Conservation (phyloP, 2,888 invertebrate genomes). For the Callyntrura sp. region DNA sequence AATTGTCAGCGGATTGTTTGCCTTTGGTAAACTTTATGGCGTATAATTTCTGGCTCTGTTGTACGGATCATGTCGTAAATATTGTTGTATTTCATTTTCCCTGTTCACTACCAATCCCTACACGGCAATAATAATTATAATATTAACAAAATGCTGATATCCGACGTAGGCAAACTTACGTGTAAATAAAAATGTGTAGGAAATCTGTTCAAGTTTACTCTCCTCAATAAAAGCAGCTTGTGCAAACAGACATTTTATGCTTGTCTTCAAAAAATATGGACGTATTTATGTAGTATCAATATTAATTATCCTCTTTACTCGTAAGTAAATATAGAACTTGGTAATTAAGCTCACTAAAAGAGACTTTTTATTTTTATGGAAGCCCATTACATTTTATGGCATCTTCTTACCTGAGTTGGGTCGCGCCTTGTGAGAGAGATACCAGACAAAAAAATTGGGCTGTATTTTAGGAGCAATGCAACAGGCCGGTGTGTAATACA, state of each 20-base stretch:
- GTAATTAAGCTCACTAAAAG: neutral
- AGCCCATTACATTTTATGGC: neutral
- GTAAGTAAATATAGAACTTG: neutral
- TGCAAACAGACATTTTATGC: neutral
- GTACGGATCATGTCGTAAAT: slow-evolving; percentile 1
- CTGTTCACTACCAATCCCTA: neutral
- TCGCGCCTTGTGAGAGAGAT: neutral
- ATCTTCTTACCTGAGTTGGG: neutral
- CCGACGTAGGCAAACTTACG: too few species aligned
- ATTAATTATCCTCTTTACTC: neutral
- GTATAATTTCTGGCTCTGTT: neutral
- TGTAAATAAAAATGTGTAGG: too few species aligned
- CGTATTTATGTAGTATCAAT: neutral
- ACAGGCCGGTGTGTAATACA: neutral
- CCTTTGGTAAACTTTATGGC: slow-evolving; percentile 46
- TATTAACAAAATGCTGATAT: neutral
- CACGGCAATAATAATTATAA: neutral
- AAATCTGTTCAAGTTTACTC: neutral
- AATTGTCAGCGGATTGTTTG: slow-evolving; percentile 56
- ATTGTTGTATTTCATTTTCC: neutral
- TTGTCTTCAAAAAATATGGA: neutral
- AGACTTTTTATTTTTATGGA: slow-evolving; percentile 30
- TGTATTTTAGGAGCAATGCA: too few species aligned
- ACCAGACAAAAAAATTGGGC: neutral
- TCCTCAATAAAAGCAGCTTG: neutral